Evolutionary conservation across 1,140 invertebrate genomes (phyloP), one percentile per base, ranked within the genome.

Genomic region (Aleiodes sp.): DNA sequence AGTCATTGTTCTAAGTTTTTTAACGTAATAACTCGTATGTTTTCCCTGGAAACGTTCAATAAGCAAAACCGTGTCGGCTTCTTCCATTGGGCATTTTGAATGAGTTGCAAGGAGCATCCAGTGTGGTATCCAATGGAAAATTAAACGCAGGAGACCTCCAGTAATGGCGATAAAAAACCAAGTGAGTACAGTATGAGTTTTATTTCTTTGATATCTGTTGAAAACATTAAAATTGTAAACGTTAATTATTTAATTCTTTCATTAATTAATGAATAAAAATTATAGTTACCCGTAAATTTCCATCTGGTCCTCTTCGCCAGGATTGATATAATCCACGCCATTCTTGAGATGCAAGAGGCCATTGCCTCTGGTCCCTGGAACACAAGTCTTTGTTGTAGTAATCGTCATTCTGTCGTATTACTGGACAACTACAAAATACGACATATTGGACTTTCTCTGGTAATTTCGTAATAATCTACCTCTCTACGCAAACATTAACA

Each of bases 221-320:
- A n/a, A n/a, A n/a, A n/a, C n/a, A n/a, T n/a, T n/a, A n/a, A n/a
- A n/a, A 82, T 85, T 75, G 24, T 19, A 52, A 6, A 61, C n/a
- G 21, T 43, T 12, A 43, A 14, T 43, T 12, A n/a, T n/a, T 43
- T n/a, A 43, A 43, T 4, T 1, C 6, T 12, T 57, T 57, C 12
- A 9, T 28, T 9, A 28, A 56, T 14, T 52, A 21, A 3, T 52
- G 4, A 6, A 52, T 52, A 52, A 19, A 52, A 21, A 4, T 24
- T 52, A 63, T 68, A 68, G 72, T 63, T 77, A 86, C 84, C 84
- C 84, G 74, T 86, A 84, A 75, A 84, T 87, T 82, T 89, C 89
- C 91, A 93, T 92, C 77, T 92, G 89, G 77, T 93, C 92, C 74
- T 92, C 90, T 81, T 91, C 87, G 43, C 88, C 89, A 62, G 84